Evolutionary conservation across 2,888 invertebrate genomes (phyloP), one percentile per base, ranked within the genome.

Genomic region (Limenitis camilla): DNA sequence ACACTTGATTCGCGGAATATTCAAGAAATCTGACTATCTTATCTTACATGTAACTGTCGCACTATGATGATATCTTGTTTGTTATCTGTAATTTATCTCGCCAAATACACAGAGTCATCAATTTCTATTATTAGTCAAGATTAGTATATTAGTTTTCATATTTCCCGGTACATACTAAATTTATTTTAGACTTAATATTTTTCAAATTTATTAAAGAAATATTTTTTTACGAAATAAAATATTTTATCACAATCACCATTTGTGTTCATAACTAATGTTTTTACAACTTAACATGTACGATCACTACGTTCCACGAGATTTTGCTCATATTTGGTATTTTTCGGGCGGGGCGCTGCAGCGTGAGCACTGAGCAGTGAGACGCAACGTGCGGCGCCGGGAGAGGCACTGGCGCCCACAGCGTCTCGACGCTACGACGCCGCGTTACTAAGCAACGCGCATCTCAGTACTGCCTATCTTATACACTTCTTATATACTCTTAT

Each of bases 371-470:
- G 19, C 19, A 19, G 50, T 51, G 48, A 52, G 57, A 50, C 49
- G 49, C 49, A 43, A 41, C 54, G 66, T 71, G 65, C 73, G 74
- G 65, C 72, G 72, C 63, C 73, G 71, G 66, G 75, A 71, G 65
- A 63, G 63, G 72, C 66, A 79, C 78, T 79, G 81, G 76, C 80
- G 76, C 66, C 73, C 75, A 77, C 81, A 76, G 80, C 81, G 79
- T 80, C 83, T 78, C 81, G 81, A 72, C 79, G 79, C 67, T 71
- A 73, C 71, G 82, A 78, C 82, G 82, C 71, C 58, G 66, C 71
- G 86, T 87, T 81, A 81, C 86, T 71, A 74, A 63, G 86, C 82
- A 82, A 86, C 86, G 61, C 58, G 54, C 58, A 58, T 60, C 59
- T 57, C 54, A 19, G 35, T 53, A 50, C 52, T 40, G 49, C 46